phyloP scores from a whole-genome alignment of 2,113 vertebrate genomes.

The Mohoua ochrocephala region DNA sequence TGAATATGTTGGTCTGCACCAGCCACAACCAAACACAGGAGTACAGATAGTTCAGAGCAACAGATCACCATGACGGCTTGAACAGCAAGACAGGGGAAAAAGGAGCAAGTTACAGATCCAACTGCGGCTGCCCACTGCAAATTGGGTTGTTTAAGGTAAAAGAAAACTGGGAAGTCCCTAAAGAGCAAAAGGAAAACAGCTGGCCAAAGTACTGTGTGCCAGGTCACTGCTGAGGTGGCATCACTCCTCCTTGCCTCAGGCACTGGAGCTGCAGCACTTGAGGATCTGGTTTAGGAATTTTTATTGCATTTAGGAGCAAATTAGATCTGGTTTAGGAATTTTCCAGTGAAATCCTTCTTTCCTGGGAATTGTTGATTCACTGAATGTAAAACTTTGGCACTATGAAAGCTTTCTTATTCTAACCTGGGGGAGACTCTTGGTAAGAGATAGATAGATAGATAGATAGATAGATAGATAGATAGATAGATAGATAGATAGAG shows the following conservation, averaged over 20 bases:
- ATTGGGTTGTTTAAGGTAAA: slow-evolving; percentile 1
- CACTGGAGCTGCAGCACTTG: background rate
- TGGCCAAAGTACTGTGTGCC: background rate
- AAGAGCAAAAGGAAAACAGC: background rate
- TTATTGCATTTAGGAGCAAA: background rate
- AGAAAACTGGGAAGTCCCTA: background rate
- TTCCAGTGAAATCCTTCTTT: background rate
- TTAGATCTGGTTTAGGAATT: background rate
- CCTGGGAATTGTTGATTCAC: background rate
- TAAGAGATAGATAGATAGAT: background rate
- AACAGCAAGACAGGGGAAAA: background rate
- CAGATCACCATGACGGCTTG: background rate
- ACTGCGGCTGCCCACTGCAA: background rate
- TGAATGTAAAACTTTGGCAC: background rate
- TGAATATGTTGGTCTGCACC: background rate
- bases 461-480: background rate
- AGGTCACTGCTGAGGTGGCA: slow-evolving; percentile 2
- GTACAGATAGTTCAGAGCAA: background rate
- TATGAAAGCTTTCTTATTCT: background rate
- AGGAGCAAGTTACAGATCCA: background rate
- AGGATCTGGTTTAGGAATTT: background rate
- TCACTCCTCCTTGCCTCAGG: background rate
- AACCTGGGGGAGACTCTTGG: background rate
- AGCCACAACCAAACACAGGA: background rate
- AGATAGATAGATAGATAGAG: background rate